phyloP scores from a whole-genome alignment of 2,113 vertebrate species.

The Sinocyclocheilus rhinocerous region DNA sequence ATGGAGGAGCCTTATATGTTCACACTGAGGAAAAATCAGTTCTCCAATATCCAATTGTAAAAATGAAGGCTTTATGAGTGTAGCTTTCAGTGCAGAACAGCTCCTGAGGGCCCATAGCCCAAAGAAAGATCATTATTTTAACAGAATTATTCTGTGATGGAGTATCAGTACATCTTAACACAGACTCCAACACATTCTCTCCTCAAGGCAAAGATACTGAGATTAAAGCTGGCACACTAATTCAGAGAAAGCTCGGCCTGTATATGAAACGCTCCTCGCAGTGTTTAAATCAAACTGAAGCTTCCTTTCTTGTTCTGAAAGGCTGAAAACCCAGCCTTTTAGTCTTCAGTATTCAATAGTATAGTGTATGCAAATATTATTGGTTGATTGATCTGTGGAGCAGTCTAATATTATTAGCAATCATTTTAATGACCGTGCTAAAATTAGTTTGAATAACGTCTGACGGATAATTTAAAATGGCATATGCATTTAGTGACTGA shows the following conservation, averaged over 20 bases:
- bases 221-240: constrained; percentile 43
- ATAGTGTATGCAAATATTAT: not conserved
- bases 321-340: no score
- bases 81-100: constrained; percentile 73
- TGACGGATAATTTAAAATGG: not conserved
- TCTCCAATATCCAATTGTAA: constrained; percentile 76
- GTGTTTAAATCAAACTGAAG: not conserved
- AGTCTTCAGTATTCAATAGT: not conserved
- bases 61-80: constrained; percentile 77
- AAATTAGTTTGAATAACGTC: not conserved
- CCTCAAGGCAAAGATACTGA: constrained; percentile 20
- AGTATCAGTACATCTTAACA: constrained; percentile 74
- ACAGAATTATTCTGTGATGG: constrained; percentile 77
- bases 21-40: constrained; percentile 60
- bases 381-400: not conserved
- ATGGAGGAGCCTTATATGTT: constrained; percentile 35
- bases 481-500: constrained; percentile 30
- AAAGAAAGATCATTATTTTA: constrained; percentile 80
- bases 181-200: constrained; percentile 56
- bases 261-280: not conserved
- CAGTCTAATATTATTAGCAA: not conserved
- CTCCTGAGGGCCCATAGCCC: constrained; percentile 74
- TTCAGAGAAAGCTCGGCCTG: not conserved
- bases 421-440: constrained; percentile 1
- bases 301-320: not conserved